Percentiles rank a stretch among this genome's conserved stretches.
These are phyloP conservation scores for Eumaeus atala DNA, from an alignment of 1,140 invertebrate genomes.

Conservation along the genomic window DNA sequence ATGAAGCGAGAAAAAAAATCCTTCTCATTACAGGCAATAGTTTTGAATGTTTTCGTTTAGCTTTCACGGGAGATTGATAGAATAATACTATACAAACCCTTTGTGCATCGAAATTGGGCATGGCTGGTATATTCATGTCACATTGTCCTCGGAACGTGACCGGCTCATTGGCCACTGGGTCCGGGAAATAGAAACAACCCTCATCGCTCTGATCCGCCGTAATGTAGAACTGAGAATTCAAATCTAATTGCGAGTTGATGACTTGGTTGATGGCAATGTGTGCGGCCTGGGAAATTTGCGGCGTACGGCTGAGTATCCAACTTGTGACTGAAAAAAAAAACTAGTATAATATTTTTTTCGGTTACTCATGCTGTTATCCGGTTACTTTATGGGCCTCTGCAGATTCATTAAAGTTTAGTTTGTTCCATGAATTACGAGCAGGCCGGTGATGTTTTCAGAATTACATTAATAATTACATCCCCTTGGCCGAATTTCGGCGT, in stretches of 20 bases:
- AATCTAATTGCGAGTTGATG: conserved; percentile 25
- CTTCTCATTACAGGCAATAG: no score
- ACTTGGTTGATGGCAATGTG: conserved; percentile 26
- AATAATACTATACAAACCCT: conserved; percentile 25
- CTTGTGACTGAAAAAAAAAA: conserved; percentile 33
- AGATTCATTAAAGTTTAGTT: no score
- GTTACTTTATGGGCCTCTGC: no score
- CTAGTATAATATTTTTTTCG: no score
- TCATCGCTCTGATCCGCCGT: conserved; percentile 28
- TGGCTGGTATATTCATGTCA: conserved; percentile 29
- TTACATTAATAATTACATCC: no score
- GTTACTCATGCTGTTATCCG: no score
- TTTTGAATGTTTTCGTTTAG: no score
- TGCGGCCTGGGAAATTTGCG: conserved; percentile 16
- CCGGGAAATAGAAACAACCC: conserved; percentile 38
- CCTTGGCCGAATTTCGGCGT: no score
- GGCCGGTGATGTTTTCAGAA: no score
- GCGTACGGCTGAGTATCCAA: conserved; percentile 41
- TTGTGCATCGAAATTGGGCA: conserved; percentile 30
- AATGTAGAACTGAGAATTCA: conserved; percentile 35
- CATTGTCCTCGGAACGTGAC: conserved; percentile 39
- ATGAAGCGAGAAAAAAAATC: no score
- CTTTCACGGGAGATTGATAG: neutral
- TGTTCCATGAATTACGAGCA: no score
- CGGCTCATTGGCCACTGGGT: conserved; percentile 17